Percentiles rank a stretch among this genome's conserved stretches.
These are phyloP conservation scores for Sesamia inferens DNA, from an alignment of 2,888 invertebrate genomes.

Conservation along the genomic window DNA sequence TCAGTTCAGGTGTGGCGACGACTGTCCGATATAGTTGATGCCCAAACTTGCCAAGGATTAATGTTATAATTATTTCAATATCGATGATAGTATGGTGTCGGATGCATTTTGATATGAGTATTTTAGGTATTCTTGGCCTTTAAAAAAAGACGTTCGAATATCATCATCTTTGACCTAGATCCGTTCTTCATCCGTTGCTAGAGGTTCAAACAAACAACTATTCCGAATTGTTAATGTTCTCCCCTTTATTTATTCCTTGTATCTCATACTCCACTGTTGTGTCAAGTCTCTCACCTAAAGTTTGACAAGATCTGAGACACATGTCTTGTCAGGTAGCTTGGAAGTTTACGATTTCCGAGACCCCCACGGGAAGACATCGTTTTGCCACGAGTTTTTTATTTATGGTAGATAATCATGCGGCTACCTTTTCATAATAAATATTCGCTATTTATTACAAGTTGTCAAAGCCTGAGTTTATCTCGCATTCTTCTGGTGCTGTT, in stretches of 20 bases:
- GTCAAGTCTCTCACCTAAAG: background rate
- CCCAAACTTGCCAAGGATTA: background rate
- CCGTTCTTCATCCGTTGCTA: background rate
- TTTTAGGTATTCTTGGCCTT: background rate
- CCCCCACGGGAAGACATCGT: conserved; percentile 12
- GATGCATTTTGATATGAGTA: too few relatives aligned
- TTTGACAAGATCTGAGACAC: conserved; percentile 14
- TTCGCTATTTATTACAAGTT: conserved; percentile 55
- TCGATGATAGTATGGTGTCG: too few relatives aligned
- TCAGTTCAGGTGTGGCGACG: conserved; percentile 28
- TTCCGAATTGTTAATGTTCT: background rate
- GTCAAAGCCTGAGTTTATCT: conserved; percentile 55
- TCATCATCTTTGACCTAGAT: background rate
- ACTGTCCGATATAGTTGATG: background rate
- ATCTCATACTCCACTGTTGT: background rate
- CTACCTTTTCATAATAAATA: conserved; percentile 46
- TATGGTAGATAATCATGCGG: conserved; percentile 12
- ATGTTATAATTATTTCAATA: background rate
- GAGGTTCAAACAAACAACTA: background rate
- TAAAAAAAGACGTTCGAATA: background rate
- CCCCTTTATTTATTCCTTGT: background rate
- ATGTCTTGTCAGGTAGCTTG: background rate
- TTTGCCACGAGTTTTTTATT: conserved; percentile 35
- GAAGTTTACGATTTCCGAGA: background rate
- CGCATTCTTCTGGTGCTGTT: conserved; percentile 55